phyloP scores from a whole-genome alignment of 2,888 invertebrate genomes.

The Cetonia aurata region DNA sequence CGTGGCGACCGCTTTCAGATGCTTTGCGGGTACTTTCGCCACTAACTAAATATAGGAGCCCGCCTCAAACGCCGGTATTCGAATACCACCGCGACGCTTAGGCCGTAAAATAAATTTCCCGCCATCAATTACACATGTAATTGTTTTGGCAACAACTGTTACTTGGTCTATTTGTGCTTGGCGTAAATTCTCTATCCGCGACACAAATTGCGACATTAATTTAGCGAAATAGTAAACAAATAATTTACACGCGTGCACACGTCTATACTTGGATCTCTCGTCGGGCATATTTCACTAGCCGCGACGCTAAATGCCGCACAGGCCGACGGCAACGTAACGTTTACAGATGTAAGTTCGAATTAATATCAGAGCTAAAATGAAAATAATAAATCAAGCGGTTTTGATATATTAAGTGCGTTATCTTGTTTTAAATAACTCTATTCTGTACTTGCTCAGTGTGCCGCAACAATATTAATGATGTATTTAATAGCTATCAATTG shows the following conservation, averaged over 20 bases:
- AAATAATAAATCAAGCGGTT: constrained; percentile 1
- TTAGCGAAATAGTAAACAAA: constrained; percentile 50
- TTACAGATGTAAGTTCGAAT: constrained; percentile 36
- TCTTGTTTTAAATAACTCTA: constrained; percentile 17
- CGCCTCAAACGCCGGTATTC: not conserved
- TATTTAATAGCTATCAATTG: too few species aligned
- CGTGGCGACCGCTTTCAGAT: constrained; percentile 43
- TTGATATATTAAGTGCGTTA: constrained; percentile 14
- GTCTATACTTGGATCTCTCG: constrained; percentile 44
- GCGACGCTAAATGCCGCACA: constrained; percentile 23
- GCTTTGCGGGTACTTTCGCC: not conserved
- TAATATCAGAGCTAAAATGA: constrained; percentile 15
- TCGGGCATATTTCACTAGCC: constrained; percentile 13
- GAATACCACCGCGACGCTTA: constrained; percentile 29
- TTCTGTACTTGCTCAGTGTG: not conserved
- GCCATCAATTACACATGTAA: constrained; percentile 54
- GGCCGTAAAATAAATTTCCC: constrained; percentile 48
- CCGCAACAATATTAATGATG: not conserved
- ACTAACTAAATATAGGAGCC: constrained; percentile 48
- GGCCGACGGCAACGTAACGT: constrained; percentile 4
- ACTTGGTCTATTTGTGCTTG: constrained; percentile 60
- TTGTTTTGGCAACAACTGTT: constrained; percentile 63
- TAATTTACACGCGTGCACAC: constrained; percentile 47
- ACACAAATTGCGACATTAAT: constrained; percentile 62
- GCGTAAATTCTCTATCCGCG: constrained; percentile 59